These are phyloP conservation scores for Eugnorisma glareosa DNA, from an alignment of 2,888 invertebrate species.

Conservation along the genomic window DNA sequence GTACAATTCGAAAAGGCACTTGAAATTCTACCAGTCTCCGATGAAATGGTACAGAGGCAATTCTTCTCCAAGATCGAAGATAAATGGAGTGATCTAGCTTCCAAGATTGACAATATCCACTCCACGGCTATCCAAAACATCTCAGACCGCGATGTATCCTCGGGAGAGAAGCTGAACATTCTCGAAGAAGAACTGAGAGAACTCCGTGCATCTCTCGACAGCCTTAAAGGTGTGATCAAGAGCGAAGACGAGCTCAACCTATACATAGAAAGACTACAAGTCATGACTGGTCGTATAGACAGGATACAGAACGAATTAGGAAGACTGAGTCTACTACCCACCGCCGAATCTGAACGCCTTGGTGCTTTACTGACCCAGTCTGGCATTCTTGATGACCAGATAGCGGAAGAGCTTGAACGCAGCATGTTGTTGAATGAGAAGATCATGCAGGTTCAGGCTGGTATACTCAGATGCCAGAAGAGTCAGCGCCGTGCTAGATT, in stretches of 20 bases:
- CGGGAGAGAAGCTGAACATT: constrained; percentile 93
- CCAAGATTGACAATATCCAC: constrained; percentile 92
- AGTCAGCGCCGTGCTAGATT: constrained; percentile 92
- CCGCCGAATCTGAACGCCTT: constrained; percentile 94
- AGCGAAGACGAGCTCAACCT: constrained; percentile 95
- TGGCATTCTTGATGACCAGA: constrained; percentile 93
- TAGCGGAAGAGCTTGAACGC: constrained; percentile 94
- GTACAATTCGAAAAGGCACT: constrained; percentile 94
- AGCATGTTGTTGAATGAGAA: constrained; percentile 94
- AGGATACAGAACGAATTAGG: constrained; percentile 95
- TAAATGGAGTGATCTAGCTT: constrained; percentile 93
- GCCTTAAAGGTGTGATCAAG: constrained; percentile 94
- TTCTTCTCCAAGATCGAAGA: constrained; percentile 94
- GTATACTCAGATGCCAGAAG: constrained; percentile 92
- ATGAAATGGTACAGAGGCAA: constrained; percentile 95
- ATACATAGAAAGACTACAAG: constrained; percentile 95
- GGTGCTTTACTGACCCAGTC: constrained; percentile 93
- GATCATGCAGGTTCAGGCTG: constrained; percentile 93
- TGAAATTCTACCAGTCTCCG: constrained; percentile 95
- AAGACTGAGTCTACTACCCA: constrained; percentile 93
- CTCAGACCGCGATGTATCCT: constrained; percentile 93
- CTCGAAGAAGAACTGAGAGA: constrained; percentile 95
- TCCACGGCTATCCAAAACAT: constrained; percentile 92
- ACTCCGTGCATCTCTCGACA: constrained; percentile 92
- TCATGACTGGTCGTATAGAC: constrained; percentile 93